A percentile compares a stretch with the other conserved stretches of the same genome.
Conservation (phyloP, 2,797 vertebrate genomes). For the Pempheris klunzingeri region DNA sequence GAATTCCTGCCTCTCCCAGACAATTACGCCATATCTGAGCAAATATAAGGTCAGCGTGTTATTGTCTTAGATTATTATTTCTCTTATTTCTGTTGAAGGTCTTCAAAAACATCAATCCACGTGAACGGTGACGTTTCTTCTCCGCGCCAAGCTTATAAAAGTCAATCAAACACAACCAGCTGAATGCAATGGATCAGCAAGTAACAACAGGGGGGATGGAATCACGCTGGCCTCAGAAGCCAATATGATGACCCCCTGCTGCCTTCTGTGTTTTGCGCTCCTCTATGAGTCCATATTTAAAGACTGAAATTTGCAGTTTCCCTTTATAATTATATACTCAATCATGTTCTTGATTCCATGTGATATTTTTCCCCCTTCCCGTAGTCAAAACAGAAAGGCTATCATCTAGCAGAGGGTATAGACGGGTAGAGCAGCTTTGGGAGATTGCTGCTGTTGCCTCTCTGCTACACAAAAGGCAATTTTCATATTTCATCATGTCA, state of each 20-base stretch:
- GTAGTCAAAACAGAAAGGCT: conserved; percentile 68
- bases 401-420: conserved; percentile 36
- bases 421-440: conserved; percentile 29
- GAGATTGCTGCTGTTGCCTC: conserved; percentile 37
- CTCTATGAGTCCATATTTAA: conserved; percentile 57
- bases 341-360: conserved; percentile 53
- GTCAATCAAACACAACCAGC: conserved; percentile 49
- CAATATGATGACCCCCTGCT: conserved; percentile 56
- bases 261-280: conserved; percentile 54
- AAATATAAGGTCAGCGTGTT: conserved; percentile 37
- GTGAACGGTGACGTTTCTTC: conserved; percentile 41
- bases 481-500: conserved; percentile 69
- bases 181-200: conserved; percentile 55
- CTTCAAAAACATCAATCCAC: conserved; percentile 54
- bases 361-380: conserved; percentile 44
- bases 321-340: conserved; percentile 64
- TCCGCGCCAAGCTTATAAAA: conserved; percentile 43
- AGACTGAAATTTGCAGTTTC: conserved; percentile 58
- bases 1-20: not conserved
- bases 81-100: conserved; percentile 27
- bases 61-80: conserved; percentile 25
- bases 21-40: conserved; percentile 10
- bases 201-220: conserved; percentile 49
- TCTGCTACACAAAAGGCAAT: conserved; percentile 69
- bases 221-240: conserved; percentile 55